These are phyloP conservation scores for Podarcis muralis DNA, from an alignment of 2,113 vertebrate genomes.

Conservation along the genomic window DNA sequence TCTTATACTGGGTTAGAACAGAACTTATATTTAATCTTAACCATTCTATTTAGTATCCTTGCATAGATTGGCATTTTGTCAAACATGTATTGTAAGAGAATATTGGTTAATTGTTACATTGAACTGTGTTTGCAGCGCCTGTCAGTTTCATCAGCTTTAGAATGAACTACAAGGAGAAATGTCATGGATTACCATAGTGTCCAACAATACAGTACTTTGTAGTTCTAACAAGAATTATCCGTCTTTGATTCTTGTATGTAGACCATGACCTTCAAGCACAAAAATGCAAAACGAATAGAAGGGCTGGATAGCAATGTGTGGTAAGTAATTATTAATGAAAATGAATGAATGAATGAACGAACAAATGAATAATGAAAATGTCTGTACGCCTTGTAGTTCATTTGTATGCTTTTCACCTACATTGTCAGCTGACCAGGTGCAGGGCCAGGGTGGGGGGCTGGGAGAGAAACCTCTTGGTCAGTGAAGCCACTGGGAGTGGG, in stretches of 20 bases:
- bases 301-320: slow-evolving; percentile 93
- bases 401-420: neutral
- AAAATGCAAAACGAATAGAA: slow-evolving; percentile 88
- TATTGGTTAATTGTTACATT: slow-evolving; percentile 38
- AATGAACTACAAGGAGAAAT: slow-evolving; percentile 30
- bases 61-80: neutral
- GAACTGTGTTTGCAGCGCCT: slow-evolving; percentile 32
- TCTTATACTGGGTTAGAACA: slow-evolving; percentile 35
- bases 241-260: slow-evolving; percentile 65
- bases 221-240: slow-evolving; percentile 53
- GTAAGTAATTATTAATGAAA: slow-evolving; percentile 75
- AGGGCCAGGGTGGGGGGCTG: too few relatives aligned
- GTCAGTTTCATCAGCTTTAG: neutral
- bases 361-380: slow-evolving; percentile 11
- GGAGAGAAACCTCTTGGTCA: too few relatives aligned
- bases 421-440: neutral
- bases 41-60: neutral
- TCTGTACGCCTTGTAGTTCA: neutral
- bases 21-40: slow-evolving; percentile 11
- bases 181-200: slow-evolving; percentile 8
- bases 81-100: neutral
- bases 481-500: too few relatives aligned
- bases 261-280: slow-evolving; percentile 84
- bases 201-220: slow-evolving; percentile 39
- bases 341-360: neutral